Percentiles rank a stretch among this genome's conserved stretches.
Evolutionary conservation across 1,140 invertebrate species (phyloP).

Genomic region (Drosophila chauvacae): DNA sequence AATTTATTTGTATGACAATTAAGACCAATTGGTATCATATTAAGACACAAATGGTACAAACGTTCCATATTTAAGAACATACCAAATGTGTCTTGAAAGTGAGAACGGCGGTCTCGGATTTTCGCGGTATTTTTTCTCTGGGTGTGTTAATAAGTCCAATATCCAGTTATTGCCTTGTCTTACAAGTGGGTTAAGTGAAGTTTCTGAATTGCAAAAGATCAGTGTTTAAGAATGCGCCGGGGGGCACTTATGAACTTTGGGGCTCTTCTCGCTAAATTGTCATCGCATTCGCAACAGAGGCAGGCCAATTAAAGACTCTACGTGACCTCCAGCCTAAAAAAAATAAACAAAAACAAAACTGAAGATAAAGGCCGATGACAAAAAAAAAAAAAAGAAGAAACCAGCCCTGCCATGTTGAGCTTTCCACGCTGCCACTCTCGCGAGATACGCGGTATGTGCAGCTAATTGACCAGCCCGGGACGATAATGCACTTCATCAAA

Average conservation of each 20-base stretch:
- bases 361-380: conserved; percentile 28
- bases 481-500: conserved; percentile 70
- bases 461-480: conserved; percentile 72
- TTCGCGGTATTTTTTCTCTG: too few relatives aligned
- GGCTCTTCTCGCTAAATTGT: conserved; percentile 55
- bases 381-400: conserved; percentile 35
- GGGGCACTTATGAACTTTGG: conserved; percentile 54
- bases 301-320: conserved; percentile 69
- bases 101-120: too few relatives aligned
- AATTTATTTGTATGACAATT: too few relatives aligned
- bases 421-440: conserved; percentile 63
- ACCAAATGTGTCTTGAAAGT: too few relatives aligned
- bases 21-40: too few relatives aligned
- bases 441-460: conserved; percentile 62
- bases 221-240: conserved; percentile 31
- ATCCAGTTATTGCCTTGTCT: conserved; percentile 6
- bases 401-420: conserved; percentile 58
- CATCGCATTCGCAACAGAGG: conserved; percentile 40
- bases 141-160: background rate
- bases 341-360: conserved; percentile 7
- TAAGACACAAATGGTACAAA: too few relatives aligned
- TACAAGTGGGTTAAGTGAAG: conserved; percentile 26
- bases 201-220: conserved; percentile 27
- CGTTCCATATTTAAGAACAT: too few relatives aligned
- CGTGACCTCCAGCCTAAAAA: conserved; percentile 46